Evolutionary conservation across 1,140 invertebrate genomes (phyloP).

Genomic region (Arctopsyche grandis): DNA sequence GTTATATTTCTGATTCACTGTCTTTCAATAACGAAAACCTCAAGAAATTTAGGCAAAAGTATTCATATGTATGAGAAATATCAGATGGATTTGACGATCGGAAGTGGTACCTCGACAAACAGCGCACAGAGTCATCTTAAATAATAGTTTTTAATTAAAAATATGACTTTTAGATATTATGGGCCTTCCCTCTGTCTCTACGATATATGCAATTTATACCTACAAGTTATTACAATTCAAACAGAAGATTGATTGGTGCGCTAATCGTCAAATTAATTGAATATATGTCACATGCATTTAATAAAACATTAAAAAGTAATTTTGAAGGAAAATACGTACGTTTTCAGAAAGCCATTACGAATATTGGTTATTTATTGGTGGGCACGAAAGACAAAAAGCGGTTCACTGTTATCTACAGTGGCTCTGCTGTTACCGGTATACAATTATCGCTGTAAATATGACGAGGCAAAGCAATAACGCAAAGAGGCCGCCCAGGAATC

Average conservation of each 20-base stretch:
- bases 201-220: no score
- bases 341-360: slow-evolving; percentile 15
- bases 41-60: no score
- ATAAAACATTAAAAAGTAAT: slow-evolving; percentile 31
- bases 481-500: background rate
- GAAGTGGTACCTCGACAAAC: no score
- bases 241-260: background rate
- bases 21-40: no score
- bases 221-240: no score
- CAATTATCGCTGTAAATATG: background rate
- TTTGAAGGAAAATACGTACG: background rate
- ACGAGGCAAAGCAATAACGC: slow-evolving; percentile 3
- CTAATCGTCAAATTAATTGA: background rate
- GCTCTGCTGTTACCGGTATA: background rate
- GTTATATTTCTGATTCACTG: no score
- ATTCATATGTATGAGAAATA: no score
- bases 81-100: no score
- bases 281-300: background rate
- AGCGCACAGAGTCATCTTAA: no score
- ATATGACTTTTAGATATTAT: no score
- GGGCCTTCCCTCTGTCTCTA: no score
- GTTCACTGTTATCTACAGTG: background rate
- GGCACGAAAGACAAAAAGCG: slow-evolving; percentile 21
- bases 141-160: no score
- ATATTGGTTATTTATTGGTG: slow-evolving; percentile 23